A percentile compares a stretch with the other conserved stretches of the same genome.
Evolutionary conservation across 2,888 invertebrate species (phyloP).

Genomic region (Cataglyphis albicans): DNA sequence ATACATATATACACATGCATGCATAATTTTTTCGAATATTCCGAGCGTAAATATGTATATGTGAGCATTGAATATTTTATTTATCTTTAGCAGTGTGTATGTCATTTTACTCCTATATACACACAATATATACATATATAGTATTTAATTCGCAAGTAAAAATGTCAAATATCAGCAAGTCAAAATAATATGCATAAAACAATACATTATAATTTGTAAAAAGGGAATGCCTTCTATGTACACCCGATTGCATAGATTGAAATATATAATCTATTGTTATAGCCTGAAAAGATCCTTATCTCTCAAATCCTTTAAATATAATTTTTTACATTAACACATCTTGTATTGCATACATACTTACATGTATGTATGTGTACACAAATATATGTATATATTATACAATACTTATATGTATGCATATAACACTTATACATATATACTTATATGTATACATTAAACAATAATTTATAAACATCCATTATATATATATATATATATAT

Average conservation of each 20-base stretch:
- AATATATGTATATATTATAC: not conserved
- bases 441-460: not conserved
- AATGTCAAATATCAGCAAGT: slow-evolving; percentile 59
- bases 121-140: slow-evolving; percentile 55
- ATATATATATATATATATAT: too few relatives aligned
- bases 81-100: slow-evolving; percentile 53
- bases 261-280: slow-evolving; percentile 52
- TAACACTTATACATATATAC: not conserved
- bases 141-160: slow-evolving; percentile 61
- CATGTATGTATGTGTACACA: not conserved
- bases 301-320: not conserved
- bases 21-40: slow-evolving; percentile 19
- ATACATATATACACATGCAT: not conserved
- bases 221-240: slow-evolving; percentile 39
- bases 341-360: not conserved
- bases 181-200: slow-evolving; percentile 62
- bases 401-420: not conserved
- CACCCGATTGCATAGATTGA: slow-evolving; percentile 26
- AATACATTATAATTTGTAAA: slow-evolving; percentile 66
- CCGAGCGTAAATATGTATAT: slow-evolving; percentile 52
- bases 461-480: too few relatives aligned
- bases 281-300: slow-evolving; percentile 19
- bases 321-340: slow-evolving; percentile 3
- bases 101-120: slow-evolving; percentile 48
- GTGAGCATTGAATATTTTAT: slow-evolving; percentile 58